Base-by-base conservation (phyloP, 2,888 invertebrate genomes). In the Lochmaea crataegi region DNA sequence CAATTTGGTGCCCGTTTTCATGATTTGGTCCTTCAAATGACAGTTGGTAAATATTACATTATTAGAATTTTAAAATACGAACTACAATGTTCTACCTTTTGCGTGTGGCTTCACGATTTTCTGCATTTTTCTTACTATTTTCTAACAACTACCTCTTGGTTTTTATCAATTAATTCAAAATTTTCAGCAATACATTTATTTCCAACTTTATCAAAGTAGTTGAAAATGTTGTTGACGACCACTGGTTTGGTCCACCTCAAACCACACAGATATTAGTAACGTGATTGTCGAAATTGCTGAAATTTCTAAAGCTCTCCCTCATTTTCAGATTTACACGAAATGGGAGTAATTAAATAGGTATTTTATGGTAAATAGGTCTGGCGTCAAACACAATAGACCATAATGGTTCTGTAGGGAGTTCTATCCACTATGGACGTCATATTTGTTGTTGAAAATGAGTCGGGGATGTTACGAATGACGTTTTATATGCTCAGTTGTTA, bases 321-420 rank as follows among this genome's bases (percentile, higher is more conserved):
- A 74, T 79, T 78, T 77, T 77, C 75, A 75, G 68, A 75, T 74
- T 74, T 77, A 78, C 80, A 78, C 75, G 80, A 78, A 80, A 83
- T 79, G 79, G 82, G 77, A 80, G 82, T 81, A 84, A 83, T 83
- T 84, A 85, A 85, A 84, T 82, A 83, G 83, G 83, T 84, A 84
- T 84, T 85, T 85, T 84, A 83, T 83, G 82, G 83, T 80, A 81
- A 81, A 82, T 81, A 80, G 83, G 80, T 79, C 78, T 78, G 79
- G 80, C 79, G 64, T 61, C 77, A 80, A 80, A 81, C 80, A 85
- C 85, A 85, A 85, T 84, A 79, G 84, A 79, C 81, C 77, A 80
- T 83, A 82, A 84, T 83, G 80, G 79, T 79, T 77, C 79, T 78
- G 78, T 81, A 80, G 81, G 82, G 79, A 76, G 79, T 76, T 77